Percentiles rank a stretch among this genome's conserved stretches.
Evolutionary conservation across 2,888 invertebrate species (phyloP).

Genomic region (Tetrapedia diversipes): DNA sequence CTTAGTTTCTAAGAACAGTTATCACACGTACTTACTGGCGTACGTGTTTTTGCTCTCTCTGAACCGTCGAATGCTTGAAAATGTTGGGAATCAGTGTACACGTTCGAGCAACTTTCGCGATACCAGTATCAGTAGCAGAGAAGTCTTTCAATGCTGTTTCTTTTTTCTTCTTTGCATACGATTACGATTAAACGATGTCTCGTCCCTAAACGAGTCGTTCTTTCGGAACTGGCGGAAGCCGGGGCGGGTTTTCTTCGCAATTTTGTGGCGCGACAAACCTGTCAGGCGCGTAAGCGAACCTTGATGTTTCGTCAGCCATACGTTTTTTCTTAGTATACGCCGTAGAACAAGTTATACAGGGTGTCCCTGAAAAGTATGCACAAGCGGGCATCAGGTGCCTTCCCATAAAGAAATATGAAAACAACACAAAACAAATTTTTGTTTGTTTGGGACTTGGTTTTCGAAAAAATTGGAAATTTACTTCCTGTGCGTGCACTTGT

Average conservation of each 20-base stretch:
- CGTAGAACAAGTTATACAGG: too few species aligned
- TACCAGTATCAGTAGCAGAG: neutral
- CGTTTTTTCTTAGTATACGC: neutral
- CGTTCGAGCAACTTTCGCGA: neutral
- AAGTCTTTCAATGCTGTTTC: neutral
- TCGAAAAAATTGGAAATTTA: too few species aligned
- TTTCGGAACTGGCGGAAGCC: neutral
- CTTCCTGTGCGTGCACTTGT: too few species aligned
- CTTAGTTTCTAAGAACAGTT: neutral
- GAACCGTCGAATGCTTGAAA: neutral
- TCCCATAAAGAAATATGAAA: too few species aligned
- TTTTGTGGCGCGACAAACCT: neutral
- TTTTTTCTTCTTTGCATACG: neutral
- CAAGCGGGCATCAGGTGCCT: too few species aligned
- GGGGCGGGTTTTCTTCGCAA: neutral
- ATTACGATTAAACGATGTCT: neutral
- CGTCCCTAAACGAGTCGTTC: neutral
- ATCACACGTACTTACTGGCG: neutral
- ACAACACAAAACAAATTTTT: too few species aligned
- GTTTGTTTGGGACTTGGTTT: too few species aligned
- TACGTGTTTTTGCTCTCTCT: neutral
- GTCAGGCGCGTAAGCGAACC: slow-evolving; percentile 5
- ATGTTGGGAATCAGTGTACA: neutral
- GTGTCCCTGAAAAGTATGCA: too few species aligned
- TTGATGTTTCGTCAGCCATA: slow-evolving; percentile 25